Percentiles rank a stretch among this genome's conserved stretches.
These are phyloP conservation scores for Drosophila incognita DNA, from an alignment of 2,888 invertebrate genomes.

Conservation along the genomic window DNA sequence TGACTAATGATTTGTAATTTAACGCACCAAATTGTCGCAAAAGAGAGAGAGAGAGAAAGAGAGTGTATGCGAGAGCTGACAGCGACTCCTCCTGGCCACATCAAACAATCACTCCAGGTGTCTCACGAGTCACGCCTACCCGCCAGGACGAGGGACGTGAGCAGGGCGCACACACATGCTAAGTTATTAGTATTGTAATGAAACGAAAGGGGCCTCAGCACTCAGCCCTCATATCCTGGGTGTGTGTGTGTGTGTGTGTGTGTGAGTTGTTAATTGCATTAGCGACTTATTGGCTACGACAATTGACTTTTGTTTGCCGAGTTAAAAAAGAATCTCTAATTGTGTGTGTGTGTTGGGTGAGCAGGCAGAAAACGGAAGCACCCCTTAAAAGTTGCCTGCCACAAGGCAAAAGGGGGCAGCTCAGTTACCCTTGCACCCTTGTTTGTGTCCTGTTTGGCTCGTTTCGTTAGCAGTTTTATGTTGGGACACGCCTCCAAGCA, in stretches of 20 bases:
- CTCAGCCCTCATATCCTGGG: constrained; percentile 20
- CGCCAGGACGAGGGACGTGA: constrained; percentile 34
- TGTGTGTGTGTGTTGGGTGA: background rate
- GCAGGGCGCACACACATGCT: constrained; percentile 48
- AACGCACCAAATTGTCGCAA: constrained; percentile 85
- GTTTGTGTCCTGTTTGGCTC: constrained; percentile 28
- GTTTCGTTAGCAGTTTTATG: constrained; percentile 77
- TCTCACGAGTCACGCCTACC: constrained; percentile 83
- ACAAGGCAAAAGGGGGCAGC: constrained; percentile 15
- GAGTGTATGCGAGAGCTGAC: constrained; percentile 7
- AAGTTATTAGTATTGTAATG: constrained; percentile 78
- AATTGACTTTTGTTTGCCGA: constrained; percentile 72
- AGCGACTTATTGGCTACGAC: constrained; percentile 75
- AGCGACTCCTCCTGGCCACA: constrained; percentile 23
- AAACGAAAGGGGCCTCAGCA: constrained; percentile 18
- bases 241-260: constrained; percentile 59
- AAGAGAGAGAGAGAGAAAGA: constrained; percentile 14
- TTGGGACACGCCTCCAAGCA: constrained; percentile 82
- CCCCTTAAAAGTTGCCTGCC: constrained; percentile 36
- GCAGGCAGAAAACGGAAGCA: constrained; percentile 38
- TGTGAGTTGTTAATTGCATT: constrained; percentile 79
- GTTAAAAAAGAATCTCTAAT: constrained; percentile 23
- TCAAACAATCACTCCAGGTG: constrained; percentile 84
- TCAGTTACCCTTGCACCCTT: constrained; percentile 19
- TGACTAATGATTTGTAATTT: constrained; percentile 84